These are phyloP conservation scores for Smutsia gigantea DNA, from an alignment of 2,797 vertebrate species.

Conservation along the genomic window DNA sequence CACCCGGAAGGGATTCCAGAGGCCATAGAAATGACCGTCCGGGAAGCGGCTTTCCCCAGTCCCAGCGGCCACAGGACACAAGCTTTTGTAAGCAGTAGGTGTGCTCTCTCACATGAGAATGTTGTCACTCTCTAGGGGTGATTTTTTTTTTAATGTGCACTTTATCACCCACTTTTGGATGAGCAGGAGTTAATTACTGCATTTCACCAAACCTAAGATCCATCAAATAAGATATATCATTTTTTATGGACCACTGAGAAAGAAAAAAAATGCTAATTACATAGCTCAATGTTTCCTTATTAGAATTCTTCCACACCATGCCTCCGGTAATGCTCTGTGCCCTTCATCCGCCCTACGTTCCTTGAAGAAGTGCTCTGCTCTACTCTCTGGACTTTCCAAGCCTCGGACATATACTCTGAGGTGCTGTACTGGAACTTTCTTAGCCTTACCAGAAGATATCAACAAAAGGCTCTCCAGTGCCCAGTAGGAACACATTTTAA, in stretches of 20 bases:
- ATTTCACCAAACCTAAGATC: conserved; percentile 28
- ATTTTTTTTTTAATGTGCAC: not conserved
- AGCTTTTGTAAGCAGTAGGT: not conserved
- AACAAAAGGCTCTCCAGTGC: not conserved
- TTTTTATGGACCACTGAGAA: conserved; percentile 8
- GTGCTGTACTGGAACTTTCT: conserved; percentile 42
- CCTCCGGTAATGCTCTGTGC: not conserved
- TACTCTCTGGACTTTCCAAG: not conserved
- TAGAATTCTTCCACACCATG: not conserved
- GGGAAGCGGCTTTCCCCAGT: not conserved
- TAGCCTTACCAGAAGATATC: not conserved
- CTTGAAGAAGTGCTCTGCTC: not conserved
- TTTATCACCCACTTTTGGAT: not conserved
- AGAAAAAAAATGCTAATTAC: not conserved
- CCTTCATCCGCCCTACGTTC: not conserved
- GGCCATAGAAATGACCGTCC: not conserved
- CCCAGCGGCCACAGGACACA: not conserved
- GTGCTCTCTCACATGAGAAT: not conserved
- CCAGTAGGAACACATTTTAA: not conserved
- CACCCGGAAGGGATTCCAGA: not conserved
- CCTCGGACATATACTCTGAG: not conserved
- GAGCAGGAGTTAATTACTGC: not conserved
- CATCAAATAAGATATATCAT: not conserved
- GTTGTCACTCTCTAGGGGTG: not conserved
- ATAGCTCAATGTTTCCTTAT: not conserved